Evolutionary conservation across 2,888 invertebrate species (phyloP), one percentile per base, ranked within the genome.

Genomic region (Ectemnius continuus): DNA sequence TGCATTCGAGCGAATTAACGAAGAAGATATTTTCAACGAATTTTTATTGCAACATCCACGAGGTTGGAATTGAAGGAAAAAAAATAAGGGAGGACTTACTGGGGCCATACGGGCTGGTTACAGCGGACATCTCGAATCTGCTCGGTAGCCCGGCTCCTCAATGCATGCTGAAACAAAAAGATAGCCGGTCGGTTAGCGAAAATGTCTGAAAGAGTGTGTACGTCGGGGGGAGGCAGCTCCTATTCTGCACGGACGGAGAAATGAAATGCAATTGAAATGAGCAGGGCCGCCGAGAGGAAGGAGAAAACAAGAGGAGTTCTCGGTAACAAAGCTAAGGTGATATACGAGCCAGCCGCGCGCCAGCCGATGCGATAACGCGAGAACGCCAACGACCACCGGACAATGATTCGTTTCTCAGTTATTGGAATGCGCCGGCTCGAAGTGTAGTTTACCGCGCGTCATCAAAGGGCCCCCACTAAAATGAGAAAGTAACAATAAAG

Each of bases 21-120:
- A 56, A 61, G 23, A 61, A n/a, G 48, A 61, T 56, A 65, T 2
- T 13, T 14, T 16, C 4, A 11, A 36, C 8, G 23, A 23, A 23
- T 23, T 23, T 23, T 23, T 23, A 23, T 23, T 23, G 23, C 52
- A 52, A 52, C 4, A 52, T 52, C 14, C 4, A 52, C 52, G 16
- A 16, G 14, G 16, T 14, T 18, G 47, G 36, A 36, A 0, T 11
- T n/a, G 59, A 45, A 18, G 45, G 16, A 26, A 36, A 23, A 36
- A 23, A 13, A 69, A 28, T 11, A 58, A 63, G 58, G 47, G 48
- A n/a, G 59, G n/a, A 87, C 91, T 90, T 87, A 91, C 91, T 89
- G 83, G 90, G 90, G 88, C 91, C 90, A 89, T 91, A 91, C 81
- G 91, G 91, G 86, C 91, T 91, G 84, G 91, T 91, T 85, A 91